Evolutionary conservation across 1,140 invertebrate species (phyloP).

Genomic region (Drosophila pectinifera): DNA sequence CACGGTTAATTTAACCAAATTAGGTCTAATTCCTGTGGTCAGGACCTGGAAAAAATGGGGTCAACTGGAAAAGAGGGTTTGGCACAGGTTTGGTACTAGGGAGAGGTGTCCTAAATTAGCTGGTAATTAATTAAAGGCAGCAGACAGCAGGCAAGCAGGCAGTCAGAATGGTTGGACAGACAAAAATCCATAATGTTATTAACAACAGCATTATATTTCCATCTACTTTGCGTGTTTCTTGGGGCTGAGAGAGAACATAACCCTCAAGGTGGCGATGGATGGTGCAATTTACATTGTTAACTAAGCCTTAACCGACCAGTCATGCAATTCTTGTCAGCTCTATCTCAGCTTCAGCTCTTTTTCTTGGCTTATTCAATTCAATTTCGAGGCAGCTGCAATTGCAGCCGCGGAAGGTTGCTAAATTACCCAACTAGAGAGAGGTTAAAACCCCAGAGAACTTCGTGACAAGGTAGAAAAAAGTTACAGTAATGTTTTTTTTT

Average conservation of each 20-base stretch:
- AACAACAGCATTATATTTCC: constrained; percentile 15
- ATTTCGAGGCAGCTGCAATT: constrained; percentile 36
- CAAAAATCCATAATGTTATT: constrained; percentile 34
- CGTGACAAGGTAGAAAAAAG: constrained; percentile 16
- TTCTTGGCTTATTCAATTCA: constrained; percentile 42
- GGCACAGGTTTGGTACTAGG: constrained; percentile 25
- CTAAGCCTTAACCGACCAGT: constrained; percentile 19
- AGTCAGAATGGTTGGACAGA: neutral
- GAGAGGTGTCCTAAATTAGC: constrained; percentile 27
- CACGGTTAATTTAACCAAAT: constrained; percentile 58
- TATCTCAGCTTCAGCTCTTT: constrained; percentile 21
- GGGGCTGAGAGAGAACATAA: constrained; percentile 14
- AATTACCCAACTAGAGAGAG: constrained; percentile 24
- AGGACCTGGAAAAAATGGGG: constrained; percentile 51
- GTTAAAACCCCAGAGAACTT: constrained; percentile 13
- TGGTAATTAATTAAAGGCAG: constrained; percentile 40
- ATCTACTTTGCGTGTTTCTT: constrained; percentile 12
- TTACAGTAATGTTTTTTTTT: constrained; percentile 16
- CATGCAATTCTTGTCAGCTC: constrained; percentile 41
- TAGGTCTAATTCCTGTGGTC: constrained; percentile 53
- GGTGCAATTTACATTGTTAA: constrained; percentile 54
- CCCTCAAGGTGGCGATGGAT: constrained; percentile 49
- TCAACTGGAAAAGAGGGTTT: constrained; percentile 40
- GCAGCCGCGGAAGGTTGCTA: constrained; percentile 28
- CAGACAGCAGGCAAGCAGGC: neutral